Evolutionary conservation across 2,113 vertebrate genomes (phyloP).

Genomic region (Promerops cafer): DNA sequence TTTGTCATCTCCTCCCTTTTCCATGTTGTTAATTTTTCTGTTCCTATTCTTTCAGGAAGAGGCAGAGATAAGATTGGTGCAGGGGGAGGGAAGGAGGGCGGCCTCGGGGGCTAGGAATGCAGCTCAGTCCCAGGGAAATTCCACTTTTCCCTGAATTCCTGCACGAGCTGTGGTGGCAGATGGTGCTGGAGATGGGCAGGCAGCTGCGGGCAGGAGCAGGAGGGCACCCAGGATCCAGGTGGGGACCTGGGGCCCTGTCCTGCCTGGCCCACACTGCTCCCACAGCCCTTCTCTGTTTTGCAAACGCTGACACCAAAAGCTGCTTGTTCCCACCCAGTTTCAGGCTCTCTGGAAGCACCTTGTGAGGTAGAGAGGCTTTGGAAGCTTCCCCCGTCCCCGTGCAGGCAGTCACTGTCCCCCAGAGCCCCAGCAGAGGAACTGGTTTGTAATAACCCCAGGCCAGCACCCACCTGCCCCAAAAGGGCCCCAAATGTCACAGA

Average conservation of each 20-base stretch:
- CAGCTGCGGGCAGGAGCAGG: neutral
- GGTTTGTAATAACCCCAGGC: fast-evolving
- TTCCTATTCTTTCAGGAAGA: neutral
- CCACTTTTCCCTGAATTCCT: neutral
- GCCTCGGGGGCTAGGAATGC: neutral
- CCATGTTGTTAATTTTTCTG: neutral
- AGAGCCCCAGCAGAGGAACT: neutral
- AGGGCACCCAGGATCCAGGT: neutral
- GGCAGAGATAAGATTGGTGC: neutral
- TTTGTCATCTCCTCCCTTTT: slow-evolving; percentile 14
- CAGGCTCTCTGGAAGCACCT: neutral
- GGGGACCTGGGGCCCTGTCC: neutral
- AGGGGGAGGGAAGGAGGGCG: neutral
- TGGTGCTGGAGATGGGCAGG: neutral
- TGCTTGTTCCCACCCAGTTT: neutral
- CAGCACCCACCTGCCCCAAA: neutral
- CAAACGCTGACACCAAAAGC: neutral
- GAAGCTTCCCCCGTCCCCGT: neutral
- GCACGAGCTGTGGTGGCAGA: neutral
- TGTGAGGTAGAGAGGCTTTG: neutral
- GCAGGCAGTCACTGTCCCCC: neutral
- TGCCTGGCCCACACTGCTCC: neutral
- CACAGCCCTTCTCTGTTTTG: neutral
- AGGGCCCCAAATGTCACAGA: neutral
- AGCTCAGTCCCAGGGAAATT: neutral